Percentiles rank a stretch among this genome's conserved stretches.
phyloP scores from a whole-genome alignment of 2,797 vertebrate genomes.

The Phrynocephalus guinanensis region DNA sequence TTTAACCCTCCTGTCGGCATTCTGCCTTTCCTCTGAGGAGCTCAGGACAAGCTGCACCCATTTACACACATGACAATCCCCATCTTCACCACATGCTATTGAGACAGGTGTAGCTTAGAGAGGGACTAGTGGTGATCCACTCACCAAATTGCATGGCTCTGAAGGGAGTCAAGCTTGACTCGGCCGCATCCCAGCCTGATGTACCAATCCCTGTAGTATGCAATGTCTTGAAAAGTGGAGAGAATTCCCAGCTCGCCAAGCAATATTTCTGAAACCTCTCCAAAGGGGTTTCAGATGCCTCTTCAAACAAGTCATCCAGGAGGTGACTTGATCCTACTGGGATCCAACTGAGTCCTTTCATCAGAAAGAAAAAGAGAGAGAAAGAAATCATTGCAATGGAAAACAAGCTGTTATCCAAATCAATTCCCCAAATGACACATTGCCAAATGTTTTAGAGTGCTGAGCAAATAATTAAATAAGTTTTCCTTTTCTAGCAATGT shows the following conservation, averaged over 20 bases:
- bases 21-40: too few relatives aligned
- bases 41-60: too few relatives aligned
- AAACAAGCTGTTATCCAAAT: background rate
- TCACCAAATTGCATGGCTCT: too few relatives aligned
- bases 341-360: background rate
- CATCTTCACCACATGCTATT: too few relatives aligned
- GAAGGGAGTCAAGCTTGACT: too few relatives aligned
- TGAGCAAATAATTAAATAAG: slow-evolving; percentile 55
- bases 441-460: slow-evolving; percentile 47
- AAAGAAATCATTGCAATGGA: background rate
- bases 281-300: background rate
- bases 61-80: too few relatives aligned
- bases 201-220: too few relatives aligned
- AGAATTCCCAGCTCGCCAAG: background rate
- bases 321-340: background rate
- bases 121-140: too few relatives aligned
- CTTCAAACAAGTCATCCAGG: background rate
- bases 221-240: too few relatives aligned
- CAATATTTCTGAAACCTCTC: background rate
- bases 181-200: too few relatives aligned
- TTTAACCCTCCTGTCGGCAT: too few relatives aligned
- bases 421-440: slow-evolving; percentile 20
- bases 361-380: background rate
- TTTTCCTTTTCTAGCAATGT: slow-evolving; percentile 61
- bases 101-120: too few relatives aligned